A percentile compares a stretch with the other conserved stretches of the same genome.
These are phyloP conservation scores for Mycteria americana DNA, from an alignment of 2,797 vertebrate species.

Conservation along the genomic window DNA sequence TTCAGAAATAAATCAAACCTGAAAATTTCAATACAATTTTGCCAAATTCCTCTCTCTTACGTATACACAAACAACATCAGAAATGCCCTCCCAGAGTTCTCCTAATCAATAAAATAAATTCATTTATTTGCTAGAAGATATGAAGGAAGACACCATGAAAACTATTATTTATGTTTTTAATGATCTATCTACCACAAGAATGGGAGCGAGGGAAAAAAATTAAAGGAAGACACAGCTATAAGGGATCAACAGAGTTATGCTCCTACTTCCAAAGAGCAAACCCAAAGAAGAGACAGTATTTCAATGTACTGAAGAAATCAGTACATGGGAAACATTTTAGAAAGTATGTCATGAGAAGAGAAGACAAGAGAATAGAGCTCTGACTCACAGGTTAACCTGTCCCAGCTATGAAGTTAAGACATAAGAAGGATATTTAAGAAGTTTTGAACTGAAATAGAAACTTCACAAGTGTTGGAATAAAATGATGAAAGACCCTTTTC, in stretches of 20 bases:
- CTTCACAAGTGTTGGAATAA: background rate
- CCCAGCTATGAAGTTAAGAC: slow-evolving; percentile 25
- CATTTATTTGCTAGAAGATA: background rate
- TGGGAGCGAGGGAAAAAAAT: background rate
- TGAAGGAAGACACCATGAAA: background rate
- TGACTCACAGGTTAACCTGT: slow-evolving; percentile 17
- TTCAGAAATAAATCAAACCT: background rate
- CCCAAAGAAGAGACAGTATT: background rate
- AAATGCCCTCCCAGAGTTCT: background rate
- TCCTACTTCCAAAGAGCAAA: background rate
- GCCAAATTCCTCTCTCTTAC: background rate
- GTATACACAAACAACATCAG: background rate
- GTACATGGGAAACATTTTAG: background rate
- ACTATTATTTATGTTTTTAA: background rate
- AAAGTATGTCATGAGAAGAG: background rate
- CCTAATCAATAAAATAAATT: background rate
- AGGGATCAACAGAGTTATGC: background rate
- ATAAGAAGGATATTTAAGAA: slow-evolving; percentile 20
- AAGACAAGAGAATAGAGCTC: background rate
- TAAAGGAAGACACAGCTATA: background rate
- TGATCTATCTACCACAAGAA: background rate
- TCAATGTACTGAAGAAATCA: background rate
- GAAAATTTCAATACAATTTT: background rate
- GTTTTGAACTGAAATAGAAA: slow-evolving; percentile 26
- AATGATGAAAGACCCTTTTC: background rate